A percentile compares a stretch with the other conserved stretches of the same genome.
Evolutionary conservation across 2,797 vertebrate species (phyloP).

Genomic region (Phylloscopus collybita): DNA sequence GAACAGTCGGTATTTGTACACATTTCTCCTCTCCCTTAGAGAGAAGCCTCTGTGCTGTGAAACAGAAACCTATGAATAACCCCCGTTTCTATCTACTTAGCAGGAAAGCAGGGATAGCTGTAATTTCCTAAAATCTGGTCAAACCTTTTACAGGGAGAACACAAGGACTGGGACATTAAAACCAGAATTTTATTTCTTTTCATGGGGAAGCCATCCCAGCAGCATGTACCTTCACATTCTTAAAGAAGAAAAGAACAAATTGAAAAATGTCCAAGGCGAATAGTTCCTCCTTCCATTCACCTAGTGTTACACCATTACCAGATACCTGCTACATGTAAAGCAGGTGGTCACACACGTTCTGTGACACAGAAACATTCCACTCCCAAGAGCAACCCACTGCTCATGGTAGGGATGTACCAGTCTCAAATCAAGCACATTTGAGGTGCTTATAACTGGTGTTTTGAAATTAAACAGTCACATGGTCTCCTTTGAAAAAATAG

Average conservation of each 20-base stretch:
- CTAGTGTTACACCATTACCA: neutral
- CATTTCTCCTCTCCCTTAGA: neutral
- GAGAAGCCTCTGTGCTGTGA: neutral
- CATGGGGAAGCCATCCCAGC: neutral
- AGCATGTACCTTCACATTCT: neutral
- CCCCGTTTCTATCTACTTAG: neutral
- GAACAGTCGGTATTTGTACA: neutral
- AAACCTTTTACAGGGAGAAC: neutral
- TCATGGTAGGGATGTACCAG: neutral
- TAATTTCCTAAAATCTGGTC: neutral
- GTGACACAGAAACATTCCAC: neutral
- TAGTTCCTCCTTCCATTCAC: neutral
- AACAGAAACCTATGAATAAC: neutral
- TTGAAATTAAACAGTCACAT: neutral
- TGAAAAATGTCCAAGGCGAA: neutral
- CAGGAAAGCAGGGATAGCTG: neutral
- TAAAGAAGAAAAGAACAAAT: neutral
- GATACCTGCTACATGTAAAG: neutral
- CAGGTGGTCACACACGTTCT: neutral
- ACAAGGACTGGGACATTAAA: neutral
- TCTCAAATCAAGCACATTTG: neutral
- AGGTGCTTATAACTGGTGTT: neutral
- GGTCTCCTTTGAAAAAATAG: neutral
- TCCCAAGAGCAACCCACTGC: neutral
- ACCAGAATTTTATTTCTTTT: neutral